Evolutionary conservation across 1,140 invertebrate species (phyloP), one percentile per base, ranked within the genome.

Genomic region (Sweltsa coloradensis): DNA sequence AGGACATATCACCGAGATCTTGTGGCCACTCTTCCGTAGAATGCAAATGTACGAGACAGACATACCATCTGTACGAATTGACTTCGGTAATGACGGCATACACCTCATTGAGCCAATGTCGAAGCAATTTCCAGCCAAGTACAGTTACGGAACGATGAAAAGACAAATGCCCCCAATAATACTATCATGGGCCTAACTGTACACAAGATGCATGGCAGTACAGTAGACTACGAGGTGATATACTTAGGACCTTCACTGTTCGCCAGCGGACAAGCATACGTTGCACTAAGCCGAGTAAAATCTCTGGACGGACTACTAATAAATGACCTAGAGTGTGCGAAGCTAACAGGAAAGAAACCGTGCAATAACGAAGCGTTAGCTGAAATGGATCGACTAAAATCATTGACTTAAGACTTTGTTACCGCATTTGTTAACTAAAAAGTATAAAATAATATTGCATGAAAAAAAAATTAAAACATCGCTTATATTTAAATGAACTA

Each of bases 131-230:
- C 40, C 51, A 9, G 51, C 47, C 22, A 49, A 43, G 7, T 47
- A 24, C 5, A 49, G 37, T 22, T 49, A 49, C 41, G 55, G 54
- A 47, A 53, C 43, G 18, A 27, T 36, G 21, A 64, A 66, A 45
- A 47, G 61, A 34, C 14, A 55, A 45, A 61, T 60, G 59, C 43
- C 64, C 22, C 60, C 57, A 43, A 13, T 66, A 26, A 65, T 65
- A 13, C 55, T 64, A 46, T 53, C 54, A 37, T 63, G 55, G 60
- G 63, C 55, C 4, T 55, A 7, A 64, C 59, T 6, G 57, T 64
- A 3, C 61, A 65, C 22, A 61, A 66, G 48, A 41, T 65, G 45
- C 62, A 66, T 37, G 61, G 60, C 24, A 58, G 53, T 11, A 64
- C 63, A 1, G 54, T 60, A 0, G 54, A 64, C 7, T 54, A 31